Conservation (phyloP, 37 sponge, comb jelly and placozoan species). For the Eunapius fragilis region DNA sequence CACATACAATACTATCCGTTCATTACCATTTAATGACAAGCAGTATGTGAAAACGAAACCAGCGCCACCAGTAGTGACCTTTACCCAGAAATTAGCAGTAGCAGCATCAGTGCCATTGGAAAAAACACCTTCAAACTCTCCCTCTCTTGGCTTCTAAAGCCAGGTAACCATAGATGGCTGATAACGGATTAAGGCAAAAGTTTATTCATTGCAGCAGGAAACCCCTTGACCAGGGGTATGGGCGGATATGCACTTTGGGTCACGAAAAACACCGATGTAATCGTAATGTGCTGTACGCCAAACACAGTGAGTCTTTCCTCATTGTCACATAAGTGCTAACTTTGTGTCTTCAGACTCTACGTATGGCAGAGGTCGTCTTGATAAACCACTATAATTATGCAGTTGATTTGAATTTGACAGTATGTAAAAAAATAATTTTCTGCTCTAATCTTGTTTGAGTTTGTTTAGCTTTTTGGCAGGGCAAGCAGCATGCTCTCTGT, state of each 20-base stretch:
- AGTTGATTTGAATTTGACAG: neutral
- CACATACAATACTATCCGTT: neutral
- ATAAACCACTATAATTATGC: neutral
- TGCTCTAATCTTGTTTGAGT: neutral
- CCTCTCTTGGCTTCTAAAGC: neutral
- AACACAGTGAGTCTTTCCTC: neutral
- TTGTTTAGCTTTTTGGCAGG: neutral
- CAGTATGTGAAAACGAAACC: neutral
- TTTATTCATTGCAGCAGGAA: no score
- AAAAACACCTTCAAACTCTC: neutral
- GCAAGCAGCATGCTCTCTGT: neutral
- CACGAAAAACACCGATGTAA: neutral
- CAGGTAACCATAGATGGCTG: neutral
- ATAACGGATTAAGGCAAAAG: no score
- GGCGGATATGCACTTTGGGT: neutral
- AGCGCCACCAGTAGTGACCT: neutral
- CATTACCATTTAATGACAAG: neutral
- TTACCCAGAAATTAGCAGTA: neutral
- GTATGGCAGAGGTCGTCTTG: neutral
- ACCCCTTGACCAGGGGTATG: neutral
- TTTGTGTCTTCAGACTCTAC: neutral
- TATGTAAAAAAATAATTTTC: neutral
- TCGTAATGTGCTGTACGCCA: neutral
- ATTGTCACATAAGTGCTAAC: neutral
- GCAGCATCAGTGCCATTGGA: neutral